These are phyloP conservation scores for Glaucomys volans DNA, from an alignment of 2,113 vertebrate genomes.

Conservation along the genomic window DNA sequence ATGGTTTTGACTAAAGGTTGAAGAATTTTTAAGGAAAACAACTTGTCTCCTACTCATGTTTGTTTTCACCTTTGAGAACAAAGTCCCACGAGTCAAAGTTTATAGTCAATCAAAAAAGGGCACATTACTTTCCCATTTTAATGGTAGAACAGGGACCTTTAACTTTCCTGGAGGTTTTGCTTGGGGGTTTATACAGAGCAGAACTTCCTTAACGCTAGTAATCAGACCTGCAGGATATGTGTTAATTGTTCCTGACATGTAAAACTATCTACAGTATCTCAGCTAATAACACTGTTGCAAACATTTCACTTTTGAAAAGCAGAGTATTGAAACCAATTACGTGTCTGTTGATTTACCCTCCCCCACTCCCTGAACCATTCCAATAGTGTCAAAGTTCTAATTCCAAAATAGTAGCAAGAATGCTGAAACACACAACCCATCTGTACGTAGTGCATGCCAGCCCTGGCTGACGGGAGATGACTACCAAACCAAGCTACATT, in stretches of 20 bases:
- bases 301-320: conserved; percentile 74
- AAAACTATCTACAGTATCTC: conserved; percentile 85
- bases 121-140: conserved; percentile 84
- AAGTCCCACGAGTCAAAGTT: conserved; percentile 80
- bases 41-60: conserved; percentile 68
- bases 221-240: conserved; percentile 86
- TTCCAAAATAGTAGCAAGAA: conserved; percentile 47
- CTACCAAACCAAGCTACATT: not conserved
- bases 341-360: conserved; percentile 70
- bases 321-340: conserved; percentile 72
- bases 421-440: not conserved
- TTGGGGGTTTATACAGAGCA: conserved; percentile 82
- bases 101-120: conserved; percentile 85
- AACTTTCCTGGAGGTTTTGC: conserved; percentile 84
- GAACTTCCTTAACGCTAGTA: conserved; percentile 87
- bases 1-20: conserved; percentile 50
- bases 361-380: not conserved
- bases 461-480: conserved; percentile 30
- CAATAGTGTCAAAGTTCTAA: conserved; percentile 62
- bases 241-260: conserved; percentile 86
- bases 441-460: not conserved
- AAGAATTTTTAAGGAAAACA: conserved; percentile 76
- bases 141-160: conserved; percentile 82
- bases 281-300: conserved; percentile 80
- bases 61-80: conserved; percentile 82